Conservation (phyloP, 2,888 invertebrate genomes). For the Arrhopalites spinosus region DNA sequence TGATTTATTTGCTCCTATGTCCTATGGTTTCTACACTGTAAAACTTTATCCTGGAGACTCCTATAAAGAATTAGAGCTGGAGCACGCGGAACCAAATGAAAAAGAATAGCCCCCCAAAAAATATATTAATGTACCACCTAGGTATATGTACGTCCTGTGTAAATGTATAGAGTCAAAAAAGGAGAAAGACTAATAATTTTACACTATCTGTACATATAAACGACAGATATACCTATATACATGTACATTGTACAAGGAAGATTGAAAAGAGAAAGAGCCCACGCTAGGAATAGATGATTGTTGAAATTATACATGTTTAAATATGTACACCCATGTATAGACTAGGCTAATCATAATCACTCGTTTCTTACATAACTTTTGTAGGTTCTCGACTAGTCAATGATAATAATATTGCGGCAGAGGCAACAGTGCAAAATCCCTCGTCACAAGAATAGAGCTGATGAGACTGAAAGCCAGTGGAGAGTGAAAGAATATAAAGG, state of each 20-base stretch:
- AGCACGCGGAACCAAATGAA: constrained; percentile 26
- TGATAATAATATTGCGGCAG: constrained; percentile 18
- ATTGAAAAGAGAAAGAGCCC: background rate
- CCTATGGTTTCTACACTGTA: background rate
- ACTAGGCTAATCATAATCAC: too few relatives aligned
- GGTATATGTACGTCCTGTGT: background rate
- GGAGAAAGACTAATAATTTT: background rate
- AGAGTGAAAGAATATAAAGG: constrained; percentile 17
- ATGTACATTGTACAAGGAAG: background rate
- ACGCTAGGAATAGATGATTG: background rate
- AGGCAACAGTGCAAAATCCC: constrained; percentile 32
- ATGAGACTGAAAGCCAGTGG: constrained; percentile 2
- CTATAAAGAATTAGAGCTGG: constrained; percentile 14
- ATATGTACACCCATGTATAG: too few relatives aligned
- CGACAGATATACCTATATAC: background rate
- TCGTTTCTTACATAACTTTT: too few relatives aligned
- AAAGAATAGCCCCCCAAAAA: constrained; percentile 8
- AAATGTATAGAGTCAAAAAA: background rate
- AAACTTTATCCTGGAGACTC: background rate
- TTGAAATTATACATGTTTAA: background rate
- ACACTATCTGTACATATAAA: background rate
- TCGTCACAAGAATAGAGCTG: constrained; percentile 13
- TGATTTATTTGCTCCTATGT: constrained; percentile 30
- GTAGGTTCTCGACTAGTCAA: too few relatives aligned
- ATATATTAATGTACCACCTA: background rate